Percentiles rank a stretch among this genome's conserved stretches.
These are phyloP conservation scores for Orientallactaga sibirica DNA, from an alignment of 2,797 vertebrate genomes.

Conservation along the genomic window DNA sequence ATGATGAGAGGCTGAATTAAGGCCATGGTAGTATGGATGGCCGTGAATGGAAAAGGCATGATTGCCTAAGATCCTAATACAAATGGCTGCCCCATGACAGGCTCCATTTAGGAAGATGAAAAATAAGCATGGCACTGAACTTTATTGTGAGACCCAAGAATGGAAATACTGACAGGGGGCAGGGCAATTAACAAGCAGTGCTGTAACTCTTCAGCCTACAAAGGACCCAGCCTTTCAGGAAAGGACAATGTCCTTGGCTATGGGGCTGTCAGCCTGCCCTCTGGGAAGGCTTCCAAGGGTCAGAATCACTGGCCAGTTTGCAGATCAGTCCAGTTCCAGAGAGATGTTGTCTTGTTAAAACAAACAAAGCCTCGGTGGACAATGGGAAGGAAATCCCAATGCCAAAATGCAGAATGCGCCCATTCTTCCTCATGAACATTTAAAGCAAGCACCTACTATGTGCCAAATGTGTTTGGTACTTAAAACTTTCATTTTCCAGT, in stretches of 20 bases:
- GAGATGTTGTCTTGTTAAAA: background rate
- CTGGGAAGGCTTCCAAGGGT: background rate
- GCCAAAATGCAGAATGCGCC: background rate
- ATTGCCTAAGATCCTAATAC: conserved; percentile 1
- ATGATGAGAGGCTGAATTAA: background rate
- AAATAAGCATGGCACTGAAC: conserved; percentile 64
- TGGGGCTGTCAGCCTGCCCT: background rate
- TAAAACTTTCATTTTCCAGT: background rate
- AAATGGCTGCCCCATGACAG: conserved; percentile 50
- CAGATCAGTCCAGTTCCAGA: background rate
- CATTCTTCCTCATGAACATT: background rate
- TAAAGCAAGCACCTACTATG: conserved; percentile 28
- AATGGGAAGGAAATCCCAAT: background rate
- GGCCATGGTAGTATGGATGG: background rate
- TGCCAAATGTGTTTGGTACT: background rate
- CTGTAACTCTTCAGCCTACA: conserved; percentile 31
- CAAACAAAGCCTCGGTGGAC: background rate
- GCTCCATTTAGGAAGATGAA: conserved; percentile 58
- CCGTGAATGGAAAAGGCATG: conserved; percentile 14
- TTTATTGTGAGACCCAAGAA: conserved; percentile 61
- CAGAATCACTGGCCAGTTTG: background rate
- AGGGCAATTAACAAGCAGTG: conserved; percentile 42
- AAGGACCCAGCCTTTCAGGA: conserved; percentile 57
- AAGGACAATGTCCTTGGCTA: conserved; percentile 25
- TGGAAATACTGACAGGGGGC: conserved; percentile 56